phyloP scores from a whole-genome alignment of 2,888 invertebrate species.

The Rhagium mordax region DNA sequence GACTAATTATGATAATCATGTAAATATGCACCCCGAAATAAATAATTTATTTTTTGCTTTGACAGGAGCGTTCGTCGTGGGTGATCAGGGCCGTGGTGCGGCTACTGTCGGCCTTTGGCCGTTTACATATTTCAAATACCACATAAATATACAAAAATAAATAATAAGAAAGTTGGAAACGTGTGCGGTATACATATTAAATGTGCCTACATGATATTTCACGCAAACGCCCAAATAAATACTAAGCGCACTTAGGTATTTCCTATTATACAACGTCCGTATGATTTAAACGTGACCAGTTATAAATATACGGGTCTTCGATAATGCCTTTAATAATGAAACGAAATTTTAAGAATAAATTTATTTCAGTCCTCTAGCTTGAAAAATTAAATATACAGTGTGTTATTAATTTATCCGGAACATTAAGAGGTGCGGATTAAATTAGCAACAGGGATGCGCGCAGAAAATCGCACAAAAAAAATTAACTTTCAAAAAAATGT shows the following conservation, averaged over 20 bases:
- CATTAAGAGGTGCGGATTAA: too few relatives aligned
- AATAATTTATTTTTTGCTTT: not conserved
- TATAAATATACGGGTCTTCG: too few relatives aligned
- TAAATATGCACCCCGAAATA: not conserved
- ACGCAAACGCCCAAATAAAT: constrained; percentile 41
- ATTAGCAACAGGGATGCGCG: too few relatives aligned
- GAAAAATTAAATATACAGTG: too few relatives aligned
- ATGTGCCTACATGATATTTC: constrained; percentile 51
- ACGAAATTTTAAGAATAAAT: too few relatives aligned
- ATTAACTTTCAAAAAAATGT: too few relatives aligned
- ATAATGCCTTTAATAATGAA: too few relatives aligned
- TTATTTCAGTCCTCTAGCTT: too few relatives aligned
- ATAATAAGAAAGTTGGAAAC: constrained; percentile 61
- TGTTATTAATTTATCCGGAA: too few relatives aligned
- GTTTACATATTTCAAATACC: constrained; percentile 62
- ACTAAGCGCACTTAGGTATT: not conserved
- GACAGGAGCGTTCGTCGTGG: constrained; percentile 53
- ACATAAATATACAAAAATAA: constrained; percentile 62
- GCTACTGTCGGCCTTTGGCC: constrained; percentile 46
- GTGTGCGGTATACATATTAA: constrained; percentile 63
- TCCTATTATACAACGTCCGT: not conserved
- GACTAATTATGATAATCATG: not conserved
- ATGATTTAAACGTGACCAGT: not conserved
- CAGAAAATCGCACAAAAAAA: too few relatives aligned
- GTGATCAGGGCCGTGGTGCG: constrained; percentile 49